A percentile compares a stretch with the other conserved stretches of the same genome.
Evolutionary conservation across 2,888 invertebrate genomes (phyloP).

Genomic region (Cephus rjabovi): DNA sequence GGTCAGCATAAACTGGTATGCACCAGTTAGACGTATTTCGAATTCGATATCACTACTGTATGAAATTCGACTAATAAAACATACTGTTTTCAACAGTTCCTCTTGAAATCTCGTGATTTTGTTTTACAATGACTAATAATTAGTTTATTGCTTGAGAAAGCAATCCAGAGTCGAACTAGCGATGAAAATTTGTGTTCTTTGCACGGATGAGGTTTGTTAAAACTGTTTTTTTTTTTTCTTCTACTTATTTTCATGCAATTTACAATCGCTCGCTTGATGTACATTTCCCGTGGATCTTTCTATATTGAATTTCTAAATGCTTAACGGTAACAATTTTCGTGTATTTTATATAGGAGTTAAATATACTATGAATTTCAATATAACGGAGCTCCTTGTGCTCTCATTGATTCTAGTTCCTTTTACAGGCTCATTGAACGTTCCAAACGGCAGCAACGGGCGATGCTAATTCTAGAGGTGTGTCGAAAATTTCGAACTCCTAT

Average conservation of each 20-base stretch:
- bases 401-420: not conserved
- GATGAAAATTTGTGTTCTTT: not conserved
- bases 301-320: too few species aligned
- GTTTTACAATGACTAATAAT: not conserved
- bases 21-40: conserved; percentile 10
- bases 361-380: not conserved
- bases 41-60: conserved; percentile 28
- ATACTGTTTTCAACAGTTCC: not conserved
- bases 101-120: not conserved
- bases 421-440: not conserved
- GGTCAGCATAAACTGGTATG: conserved; percentile 41
- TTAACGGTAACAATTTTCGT: not conserved
- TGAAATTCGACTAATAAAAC: not conserved
- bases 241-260: not conserved
- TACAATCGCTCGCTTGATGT: not conserved
- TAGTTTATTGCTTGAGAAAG: not conserved
- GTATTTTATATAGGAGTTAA: not conserved
- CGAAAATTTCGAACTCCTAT: not conserved
- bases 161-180: not conserved
- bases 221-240: not conserved
- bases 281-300: too few species aligned
- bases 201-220: not conserved
- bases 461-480: not conserved
- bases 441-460: not conserved
- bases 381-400: not conserved